These are phyloP conservation scores for Aphelocoma coerulescens DNA, from an alignment of 2,113 vertebrate genomes.

Conservation along the genomic window DNA sequence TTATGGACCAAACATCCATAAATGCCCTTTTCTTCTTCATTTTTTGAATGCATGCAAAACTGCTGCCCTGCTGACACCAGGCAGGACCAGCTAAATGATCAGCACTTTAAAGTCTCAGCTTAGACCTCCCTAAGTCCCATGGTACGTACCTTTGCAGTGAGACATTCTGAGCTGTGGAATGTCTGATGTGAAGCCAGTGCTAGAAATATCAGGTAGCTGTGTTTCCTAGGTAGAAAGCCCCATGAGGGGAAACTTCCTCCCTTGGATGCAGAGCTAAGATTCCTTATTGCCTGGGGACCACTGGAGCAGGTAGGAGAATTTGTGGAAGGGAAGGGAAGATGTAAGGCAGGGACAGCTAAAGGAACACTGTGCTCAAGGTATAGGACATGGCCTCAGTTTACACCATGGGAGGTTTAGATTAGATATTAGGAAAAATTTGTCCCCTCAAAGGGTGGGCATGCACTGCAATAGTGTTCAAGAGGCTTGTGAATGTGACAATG, in stretches of 20 bases:
- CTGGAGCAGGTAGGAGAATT: background rate
- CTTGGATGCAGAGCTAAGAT: background rate
- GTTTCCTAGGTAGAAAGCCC: background rate
- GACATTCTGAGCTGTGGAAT: rapidly evolving
- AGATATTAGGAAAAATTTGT: background rate
- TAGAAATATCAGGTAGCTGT: background rate
- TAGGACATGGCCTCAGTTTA: background rate
- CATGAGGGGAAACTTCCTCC: background rate
- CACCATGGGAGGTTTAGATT: background rate
- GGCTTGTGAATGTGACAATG: background rate
- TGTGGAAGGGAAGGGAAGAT: background rate
- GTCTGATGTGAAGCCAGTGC: background rate
- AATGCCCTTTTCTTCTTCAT: background rate
- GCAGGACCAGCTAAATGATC: background rate
- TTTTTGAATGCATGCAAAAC: background rate
- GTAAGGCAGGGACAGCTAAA: background rate
- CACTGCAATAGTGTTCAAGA: background rate
- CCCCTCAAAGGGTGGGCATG: background rate
- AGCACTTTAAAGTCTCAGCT: background rate
- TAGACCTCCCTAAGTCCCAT: background rate
- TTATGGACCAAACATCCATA: background rate
- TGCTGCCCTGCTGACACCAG: background rate
- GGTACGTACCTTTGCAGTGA: background rate
- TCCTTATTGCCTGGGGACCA: background rate
- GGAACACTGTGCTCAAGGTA: background rate